Base-by-base conservation (phyloP, 2,888 invertebrate species). In the Cosmopolites sordidus region DNA sequence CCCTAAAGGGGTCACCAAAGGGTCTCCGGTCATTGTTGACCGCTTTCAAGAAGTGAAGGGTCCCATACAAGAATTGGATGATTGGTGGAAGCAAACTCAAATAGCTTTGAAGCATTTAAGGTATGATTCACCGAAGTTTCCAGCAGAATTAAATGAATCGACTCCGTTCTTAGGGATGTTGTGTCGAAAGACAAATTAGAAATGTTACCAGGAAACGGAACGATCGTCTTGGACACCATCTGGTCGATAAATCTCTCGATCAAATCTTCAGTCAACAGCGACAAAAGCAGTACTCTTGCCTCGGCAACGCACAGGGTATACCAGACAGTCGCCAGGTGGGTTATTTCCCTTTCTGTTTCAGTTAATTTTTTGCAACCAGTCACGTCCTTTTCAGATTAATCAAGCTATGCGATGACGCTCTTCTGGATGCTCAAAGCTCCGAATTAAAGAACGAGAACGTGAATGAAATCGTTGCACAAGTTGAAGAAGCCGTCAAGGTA, bases 121-220 rank as follows among this genome's bases (percentile, higher is more conserved):
- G 66, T 66, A 45, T 18, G 45, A n/a, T 45, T 18, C 17, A n/a
- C n/a, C n/a, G n/a, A 6, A 27, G 5, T 27, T 27, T 27, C 6
- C 5, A 5, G 9, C 9, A 27, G 27, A 6, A 27, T 27, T 27
- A 27, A 27, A 27, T 27, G 5, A 27, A 27, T 9, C 27, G 9
- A 6, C 9, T 27, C 27, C 15, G 12, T 40, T 59, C 58, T 51
- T 74, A 86, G 89, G 66, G 94, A 94, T 78, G 94, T 94, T 58
- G 91, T 95, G 62, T 84, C 87, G 56, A 93, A 92, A 76, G 86
- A 91, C 74, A 94, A 90, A 75, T 78, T 92, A 68, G 92, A 94
- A 78, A 92, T 95, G 83, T 78, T 96, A 64, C 92, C 94, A 1
- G 94, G 92, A 59, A 92, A 94, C 74, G 93, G 93, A 58, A 93